Evolutionary conservation across 2,797 vertebrate species (phyloP), one percentile per base, ranked within the genome.

Genomic region (Sebastes variabilis): DNA sequence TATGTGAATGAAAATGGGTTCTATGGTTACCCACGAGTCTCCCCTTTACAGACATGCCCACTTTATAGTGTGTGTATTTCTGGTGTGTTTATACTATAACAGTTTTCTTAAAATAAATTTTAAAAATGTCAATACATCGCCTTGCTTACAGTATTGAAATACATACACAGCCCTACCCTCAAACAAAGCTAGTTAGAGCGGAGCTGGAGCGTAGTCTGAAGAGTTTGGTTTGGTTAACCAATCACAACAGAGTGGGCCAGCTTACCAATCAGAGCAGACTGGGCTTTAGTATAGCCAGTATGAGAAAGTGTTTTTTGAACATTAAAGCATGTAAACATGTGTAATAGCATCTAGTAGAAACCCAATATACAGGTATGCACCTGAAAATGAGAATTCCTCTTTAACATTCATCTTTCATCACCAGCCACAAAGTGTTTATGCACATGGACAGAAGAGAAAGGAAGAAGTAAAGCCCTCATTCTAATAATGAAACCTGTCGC

Each of bases 401-500:
- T 49, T 49, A 18, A 38, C 36, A 75, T 82, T 68, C 75, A 81
- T 71, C 68, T 64, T 82, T 79, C 62, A 84, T 68, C 66, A 75
- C 32, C 25, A 65, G 67, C 73, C 72, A 76, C 60, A 82, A 68
- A 83, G 77, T 34, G 13, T 84, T 81, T n/a, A 24, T 12, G 64
- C n/a, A 67, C 25, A 70, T 72, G 69, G 69, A 82, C 3, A 25
- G 22, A 67, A 18, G 5, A 72, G 62, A 61, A 70, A 42, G 46
- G 72, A 76, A 72, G 66, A 72, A 29, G 68, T 2, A 49, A 83
- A 77, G 49, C 58, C 42, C 67, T 70, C 27, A 4, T 67, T 87
- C 22, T 38, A 61, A 85, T 46, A 27, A 87, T 82, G 20, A 81
- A 83, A 56, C 70, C 58, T 78, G 83, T 75, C 56, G 42, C 27